phyloP scores from a whole-genome alignment of 1,140 invertebrate genomes.

The Megalopta genalis region DNA sequence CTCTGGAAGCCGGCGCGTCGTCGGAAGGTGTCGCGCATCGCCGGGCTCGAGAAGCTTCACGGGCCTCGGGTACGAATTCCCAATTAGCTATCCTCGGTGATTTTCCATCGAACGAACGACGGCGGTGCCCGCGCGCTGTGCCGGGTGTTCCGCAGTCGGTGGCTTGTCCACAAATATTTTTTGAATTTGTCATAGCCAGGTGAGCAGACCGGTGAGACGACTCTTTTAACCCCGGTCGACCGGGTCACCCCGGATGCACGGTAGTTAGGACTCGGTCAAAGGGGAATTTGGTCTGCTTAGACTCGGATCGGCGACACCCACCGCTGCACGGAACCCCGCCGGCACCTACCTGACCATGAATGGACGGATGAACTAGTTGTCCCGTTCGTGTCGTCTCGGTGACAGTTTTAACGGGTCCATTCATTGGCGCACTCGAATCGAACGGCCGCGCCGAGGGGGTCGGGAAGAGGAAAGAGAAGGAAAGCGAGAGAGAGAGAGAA shows the following conservation, averaged over 20 bases:
- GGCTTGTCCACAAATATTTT: slow-evolving; percentile 43
- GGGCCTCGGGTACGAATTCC: slow-evolving; percentile 49
- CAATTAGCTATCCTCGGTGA: slow-evolving; percentile 60
- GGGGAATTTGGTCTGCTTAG: slow-evolving; percentile 50
- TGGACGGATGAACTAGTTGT: slow-evolving; percentile 50
- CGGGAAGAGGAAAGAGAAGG: not conserved
- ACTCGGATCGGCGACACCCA: slow-evolving; percentile 36
- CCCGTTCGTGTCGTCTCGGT: slow-evolving; percentile 33
- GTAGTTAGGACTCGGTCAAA: slow-evolving; percentile 59
- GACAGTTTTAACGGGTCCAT: slow-evolving; percentile 42
- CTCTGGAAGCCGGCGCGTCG: not conserved
- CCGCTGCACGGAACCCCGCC: slow-evolving; percentile 36
- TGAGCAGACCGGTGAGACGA: slow-evolving; percentile 22
- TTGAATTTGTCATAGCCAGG: slow-evolving; percentile 66
- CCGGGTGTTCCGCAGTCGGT: slow-evolving; percentile 26
- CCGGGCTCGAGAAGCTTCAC: not conserved
- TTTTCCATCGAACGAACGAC: slow-evolving; percentile 56
- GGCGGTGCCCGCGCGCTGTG: slow-evolving; percentile 11
- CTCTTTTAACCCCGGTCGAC: not conserved
- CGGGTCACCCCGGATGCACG: slow-evolving; percentile 60
- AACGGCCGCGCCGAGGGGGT: too few species aligned
- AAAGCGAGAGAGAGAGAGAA: not conserved
- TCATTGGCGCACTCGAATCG: slow-evolving; percentile 30
- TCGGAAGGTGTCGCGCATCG: not conserved
- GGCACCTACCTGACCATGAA: slow-evolving; percentile 53